These are phyloP conservation scores for Anadara kagoshimensis DNA, from an alignment of 1,140 invertebrate genomes.

Conservation along the genomic window DNA sequence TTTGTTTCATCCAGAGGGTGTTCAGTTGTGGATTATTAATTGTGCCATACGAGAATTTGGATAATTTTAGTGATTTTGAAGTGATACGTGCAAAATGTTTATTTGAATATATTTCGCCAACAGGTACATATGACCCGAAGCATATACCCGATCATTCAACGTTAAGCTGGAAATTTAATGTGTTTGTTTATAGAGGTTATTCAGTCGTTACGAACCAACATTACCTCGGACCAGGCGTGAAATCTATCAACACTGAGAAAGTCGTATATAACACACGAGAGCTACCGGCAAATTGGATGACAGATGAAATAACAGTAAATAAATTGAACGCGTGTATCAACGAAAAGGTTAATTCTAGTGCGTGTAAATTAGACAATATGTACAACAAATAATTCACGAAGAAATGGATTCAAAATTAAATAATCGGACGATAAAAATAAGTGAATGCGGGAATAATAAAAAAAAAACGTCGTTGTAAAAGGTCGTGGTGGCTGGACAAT, in stretches of 20 bases:
- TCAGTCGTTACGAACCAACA: not conserved
- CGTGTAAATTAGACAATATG: not conserved
- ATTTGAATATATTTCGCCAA: not conserved
- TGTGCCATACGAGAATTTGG: conserved; percentile 26
- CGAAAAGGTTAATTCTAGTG: not conserved
- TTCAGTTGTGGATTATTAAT: conserved; percentile 31
- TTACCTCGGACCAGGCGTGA: not conserved
- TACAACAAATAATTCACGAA: not conserved
- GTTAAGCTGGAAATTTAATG: not conserved
- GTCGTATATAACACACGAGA: not conserved
- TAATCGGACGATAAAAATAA: not conserved
- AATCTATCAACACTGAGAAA: not conserved
- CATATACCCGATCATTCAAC: conserved; percentile 13
- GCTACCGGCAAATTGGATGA: not conserved
- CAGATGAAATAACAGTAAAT: not conserved
- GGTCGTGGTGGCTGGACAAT: too few species aligned
- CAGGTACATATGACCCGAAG: not conserved
- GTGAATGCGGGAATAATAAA: not conserved
- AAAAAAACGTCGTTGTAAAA: too few species aligned
- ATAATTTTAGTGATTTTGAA: conserved; percentile 21
- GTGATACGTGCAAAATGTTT: not conserved
- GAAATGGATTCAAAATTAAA: not conserved
- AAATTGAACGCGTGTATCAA: not conserved
- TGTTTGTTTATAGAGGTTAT: not conserved
- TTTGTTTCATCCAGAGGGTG: conserved; percentile 20